These are phyloP conservation scores for Drosophila kurseongensis DNA, from an alignment of 1,140 invertebrate genomes.

Conservation along the genomic window DNA sequence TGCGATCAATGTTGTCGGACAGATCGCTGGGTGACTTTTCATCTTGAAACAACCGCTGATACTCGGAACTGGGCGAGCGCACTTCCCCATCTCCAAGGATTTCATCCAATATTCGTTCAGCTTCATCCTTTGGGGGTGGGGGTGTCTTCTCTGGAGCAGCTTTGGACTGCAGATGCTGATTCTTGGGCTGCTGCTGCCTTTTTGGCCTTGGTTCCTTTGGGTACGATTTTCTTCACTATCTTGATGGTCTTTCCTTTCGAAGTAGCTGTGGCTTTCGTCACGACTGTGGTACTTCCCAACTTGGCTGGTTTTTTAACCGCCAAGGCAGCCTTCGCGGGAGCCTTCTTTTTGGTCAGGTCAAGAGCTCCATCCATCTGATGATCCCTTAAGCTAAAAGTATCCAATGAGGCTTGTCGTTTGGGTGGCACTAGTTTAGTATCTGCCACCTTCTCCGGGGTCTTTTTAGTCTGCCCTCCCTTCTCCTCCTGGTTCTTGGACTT, in stretches of 20 bases:
- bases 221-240: constrained; percentile 79
- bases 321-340: constrained; percentile 37
- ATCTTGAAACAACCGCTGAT: constrained; percentile 73
- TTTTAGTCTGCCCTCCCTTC: background rate
- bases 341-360: constrained; percentile 71
- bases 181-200: constrained; percentile 58
- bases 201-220: constrained; percentile 73
- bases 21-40: constrained; percentile 82
- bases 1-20: constrained; percentile 79
- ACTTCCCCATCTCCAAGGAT: constrained; percentile 62
- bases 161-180: background rate
- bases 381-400: constrained; percentile 71
- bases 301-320: constrained; percentile 26
- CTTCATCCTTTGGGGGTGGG: constrained; percentile 64
- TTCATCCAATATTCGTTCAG: constrained; percentile 74
- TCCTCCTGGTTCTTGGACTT: background rate
- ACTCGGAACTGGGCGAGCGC: constrained; percentile 76
- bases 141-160: background rate
- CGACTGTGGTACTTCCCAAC: constrained; percentile 13
- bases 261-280: constrained; percentile 44
- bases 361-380: constrained; percentile 80
- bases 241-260: constrained; percentile 67
- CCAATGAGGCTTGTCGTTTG: constrained; percentile 58
- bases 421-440: constrained; percentile 51
- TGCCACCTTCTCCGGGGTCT: constrained; percentile 7